These are phyloP conservation scores for Patella pellucida DNA, from an alignment of 2,888 invertebrate genomes.

Conservation along the genomic window DNA sequence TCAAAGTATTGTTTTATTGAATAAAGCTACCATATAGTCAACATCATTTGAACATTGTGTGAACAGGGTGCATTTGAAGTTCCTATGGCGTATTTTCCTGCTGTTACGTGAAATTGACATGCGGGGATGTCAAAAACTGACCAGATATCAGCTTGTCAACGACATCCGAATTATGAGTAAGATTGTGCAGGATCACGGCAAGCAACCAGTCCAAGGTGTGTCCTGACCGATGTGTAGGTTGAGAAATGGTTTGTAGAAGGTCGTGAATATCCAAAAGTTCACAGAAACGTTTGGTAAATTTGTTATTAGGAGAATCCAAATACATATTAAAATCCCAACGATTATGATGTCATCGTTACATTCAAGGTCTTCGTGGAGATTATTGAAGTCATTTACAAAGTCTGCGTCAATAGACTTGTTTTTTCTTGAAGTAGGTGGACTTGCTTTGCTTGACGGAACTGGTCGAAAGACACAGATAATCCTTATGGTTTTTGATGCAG, in stretches of 20 bases:
- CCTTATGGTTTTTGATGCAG: no score
- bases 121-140: no score
- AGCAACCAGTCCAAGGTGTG: background rate
- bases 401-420: background rate
- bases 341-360: background rate
- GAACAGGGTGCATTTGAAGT: no score
- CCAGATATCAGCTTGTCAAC: background rate
- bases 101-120: background rate
- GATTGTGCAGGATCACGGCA: background rate
- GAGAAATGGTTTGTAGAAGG: background rate
- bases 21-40: no score
- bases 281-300: background rate
- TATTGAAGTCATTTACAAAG: background rate
- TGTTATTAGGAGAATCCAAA: background rate
- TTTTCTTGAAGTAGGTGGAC: background rate
- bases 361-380: background rate
- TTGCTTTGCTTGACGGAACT: no score
- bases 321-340: background rate
- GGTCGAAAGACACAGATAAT: no score
- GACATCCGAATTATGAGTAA: background rate
- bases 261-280: background rate
- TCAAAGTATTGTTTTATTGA: no score
- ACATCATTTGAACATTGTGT: no score
- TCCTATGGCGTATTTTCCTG: background rate
- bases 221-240: background rate